Evolutionary conservation across 2,797 vertebrate genomes (phyloP), one percentile per base, ranked within the genome.

Genomic region (Sebastes wilsoni): DNA sequence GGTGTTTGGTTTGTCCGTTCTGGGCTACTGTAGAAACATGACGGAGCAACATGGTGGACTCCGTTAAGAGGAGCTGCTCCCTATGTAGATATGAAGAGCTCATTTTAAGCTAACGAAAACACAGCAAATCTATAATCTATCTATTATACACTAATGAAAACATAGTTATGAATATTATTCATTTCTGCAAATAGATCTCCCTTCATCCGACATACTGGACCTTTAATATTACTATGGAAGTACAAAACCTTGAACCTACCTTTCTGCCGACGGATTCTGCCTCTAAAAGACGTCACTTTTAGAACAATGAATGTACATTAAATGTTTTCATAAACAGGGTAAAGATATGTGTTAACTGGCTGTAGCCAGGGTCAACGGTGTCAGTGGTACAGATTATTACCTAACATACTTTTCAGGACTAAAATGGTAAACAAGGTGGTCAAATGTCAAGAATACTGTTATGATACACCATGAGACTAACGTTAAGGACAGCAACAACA

Each of bases 401-500:
- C 23, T 6, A 22, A 46, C 61, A 36, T 42, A 36, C 5, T 6
- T 77, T 23, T 59, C 9, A 74, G 14, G 30, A 25, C 12, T n/a
- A n/a, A 28, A 80, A 61, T 38, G 14, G 38, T 36, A 32, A 73
- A 32, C 38, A 52, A 42, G 3, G n/a, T 72, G 54, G 25, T 38
- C 42, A 60, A 66, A 61, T 28, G 49, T 9, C 20, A 11, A 61
- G 12, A 23, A 60, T 10, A 23, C 8, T n/a, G 23, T 38, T 16
- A 36, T 27, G 9, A 13, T 58, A 66, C 18, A 70, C 55, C 22
- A 23, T 36, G 25, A 66, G 38, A 25, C 34, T 32, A 34, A 49
- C 66, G 14, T 8, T 34, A 46, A 42, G 54, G 22, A 61, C 54
- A 72, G 34, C 9, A 11, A 76, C 85, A 71, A 81, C 72, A 77